These are phyloP conservation scores for Macropis europaea DNA, from an alignment of 2,888 invertebrate genomes.

Conservation along the genomic window DNA sequence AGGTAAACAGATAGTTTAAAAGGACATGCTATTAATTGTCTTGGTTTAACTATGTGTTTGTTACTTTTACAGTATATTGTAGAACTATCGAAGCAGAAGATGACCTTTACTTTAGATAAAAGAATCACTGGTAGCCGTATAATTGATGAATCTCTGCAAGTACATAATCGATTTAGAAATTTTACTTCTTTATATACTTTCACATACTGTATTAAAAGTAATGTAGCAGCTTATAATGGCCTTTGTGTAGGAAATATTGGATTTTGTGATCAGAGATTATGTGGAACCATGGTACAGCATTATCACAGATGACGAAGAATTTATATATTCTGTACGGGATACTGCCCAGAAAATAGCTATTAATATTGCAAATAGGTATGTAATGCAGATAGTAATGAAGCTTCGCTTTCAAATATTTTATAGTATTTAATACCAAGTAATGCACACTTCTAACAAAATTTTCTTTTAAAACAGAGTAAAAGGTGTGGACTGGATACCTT, in stretches of 20 bases:
- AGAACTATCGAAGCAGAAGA: constrained; percentile 72
- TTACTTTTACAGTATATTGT: constrained; percentile 65
- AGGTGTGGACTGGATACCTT: constrained; percentile 94
- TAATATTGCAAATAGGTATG: constrained; percentile 83
- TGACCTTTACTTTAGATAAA: constrained; percentile 80
- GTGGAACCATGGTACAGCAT: constrained; percentile 88
- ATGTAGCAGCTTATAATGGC: constrained; percentile 13
- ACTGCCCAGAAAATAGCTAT: constrained; percentile 87
- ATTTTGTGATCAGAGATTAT: constrained; percentile 90
- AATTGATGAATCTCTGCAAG: constrained; percentile 92
- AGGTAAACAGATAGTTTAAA: constrained; percentile 60
- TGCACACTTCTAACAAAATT: not conserved
- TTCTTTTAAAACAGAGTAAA: constrained; percentile 82
- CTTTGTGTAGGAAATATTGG: constrained; percentile 84
- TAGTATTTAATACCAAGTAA: too few relatives aligned
- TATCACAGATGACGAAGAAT: constrained; percentile 87
- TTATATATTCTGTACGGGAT: constrained; percentile 85
- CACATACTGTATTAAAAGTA: not conserved
- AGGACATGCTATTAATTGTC: not conserved
- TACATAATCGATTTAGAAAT: constrained; percentile 61
- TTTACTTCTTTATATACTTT: not conserved
- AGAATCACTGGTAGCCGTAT: constrained; percentile 92
- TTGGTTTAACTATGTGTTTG: not conserved
- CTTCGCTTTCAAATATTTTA: not conserved
- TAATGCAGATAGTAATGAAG: not conserved